Base-by-base conservation (phyloP, 1,140 invertebrate genomes). In the Cotesia glomerata region DNA sequence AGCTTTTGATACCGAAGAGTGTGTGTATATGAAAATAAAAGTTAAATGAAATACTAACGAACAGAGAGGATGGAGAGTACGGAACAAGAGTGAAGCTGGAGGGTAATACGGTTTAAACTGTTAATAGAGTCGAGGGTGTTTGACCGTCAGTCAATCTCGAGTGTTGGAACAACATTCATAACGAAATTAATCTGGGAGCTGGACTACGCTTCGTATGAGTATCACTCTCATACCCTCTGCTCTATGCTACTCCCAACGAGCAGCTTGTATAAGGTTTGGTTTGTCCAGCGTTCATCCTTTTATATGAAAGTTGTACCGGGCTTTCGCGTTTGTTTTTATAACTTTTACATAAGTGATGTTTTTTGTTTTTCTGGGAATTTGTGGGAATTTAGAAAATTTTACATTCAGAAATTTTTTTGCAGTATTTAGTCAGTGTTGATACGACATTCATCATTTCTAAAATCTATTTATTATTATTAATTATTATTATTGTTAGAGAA, bases 91-190 rank as follows among this genome's bases (percentile, higher is more conserved):
- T 39, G n/a, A 65, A 18, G 35, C 14, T 68, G 52, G 26, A 67
- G 59, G 13, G 78, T 84, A 84, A 84, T 85, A 81, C 80, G 83
- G 81, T 84, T 83, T 84, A 84, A 84, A 84, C 79, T 81, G 77
- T 82, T 79, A 81, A 81, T 82, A 83, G 80, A 76, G 75, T 81
- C 76, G 75, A 86, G 84, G 80, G 81, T 86, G 84, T 85, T 86
- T 85, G 83, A 80, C 82, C 77, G 79, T 77, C 69, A 82, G 79
- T 74, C 79, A 80, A 82, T 84, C 81, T 87, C 84, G 82, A 87
- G 86, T 86, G 85, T 86, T 87, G 81, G 79, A 81, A 84, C 82
- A 87, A 87, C 85, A 87, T 85, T 82, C 79, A 85, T 87, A 85
- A 87, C 85, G 83, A 84, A 87, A 87, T 87, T 87, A 87, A 86